Evolutionary conservation across 2,888 invertebrate species (phyloP).

Genomic region (Melitaea athalia): DNA sequence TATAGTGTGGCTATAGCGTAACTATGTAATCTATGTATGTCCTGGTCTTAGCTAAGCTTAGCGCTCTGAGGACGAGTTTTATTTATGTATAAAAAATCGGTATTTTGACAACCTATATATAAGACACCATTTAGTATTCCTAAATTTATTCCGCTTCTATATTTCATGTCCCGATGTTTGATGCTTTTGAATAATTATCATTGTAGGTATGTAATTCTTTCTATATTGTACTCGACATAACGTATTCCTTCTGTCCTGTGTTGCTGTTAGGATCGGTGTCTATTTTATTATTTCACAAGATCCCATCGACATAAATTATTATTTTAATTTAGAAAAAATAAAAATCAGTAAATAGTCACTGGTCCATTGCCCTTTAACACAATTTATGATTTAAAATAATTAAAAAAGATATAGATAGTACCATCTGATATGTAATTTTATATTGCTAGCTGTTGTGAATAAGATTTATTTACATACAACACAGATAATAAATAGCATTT

Average conservation of each 20-base stretch:
- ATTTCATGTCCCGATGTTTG: constrained; percentile 39
- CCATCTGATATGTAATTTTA: constrained; percentile 78
- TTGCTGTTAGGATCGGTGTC: constrained; percentile 41
- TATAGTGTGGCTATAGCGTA: constrained; percentile 79
- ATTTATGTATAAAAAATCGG: constrained; percentile 53
- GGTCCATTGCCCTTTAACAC: constrained; percentile 47
- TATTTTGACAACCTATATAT: constrained; percentile 44
- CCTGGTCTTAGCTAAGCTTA: constrained; percentile 78
- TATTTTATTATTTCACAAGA: constrained; percentile 13
- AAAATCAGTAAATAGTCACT: constrained; percentile 42
- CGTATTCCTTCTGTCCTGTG: constrained; percentile 32
- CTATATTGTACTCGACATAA: constrained; percentile 34
- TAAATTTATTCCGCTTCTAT: constrained; percentile 34
- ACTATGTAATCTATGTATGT: constrained; percentile 75
- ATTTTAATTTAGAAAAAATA: constrained; percentile 2
- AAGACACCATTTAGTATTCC: constrained; percentile 37
- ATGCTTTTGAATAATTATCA: constrained; percentile 43
- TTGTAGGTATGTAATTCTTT: constrained; percentile 38
- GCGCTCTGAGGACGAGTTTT: constrained; percentile 76
- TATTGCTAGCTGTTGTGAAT: constrained; percentile 82
- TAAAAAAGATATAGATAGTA: constrained; percentile 49
- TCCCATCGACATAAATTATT: constrained; percentile 6
- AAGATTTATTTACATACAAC: constrained; percentile 80
- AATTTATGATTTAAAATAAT: constrained; percentile 39
- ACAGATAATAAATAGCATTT: constrained; percentile 80